Conservation (phyloP, 2,113 vertebrate species). For the Pituophis catenifer region DNA sequence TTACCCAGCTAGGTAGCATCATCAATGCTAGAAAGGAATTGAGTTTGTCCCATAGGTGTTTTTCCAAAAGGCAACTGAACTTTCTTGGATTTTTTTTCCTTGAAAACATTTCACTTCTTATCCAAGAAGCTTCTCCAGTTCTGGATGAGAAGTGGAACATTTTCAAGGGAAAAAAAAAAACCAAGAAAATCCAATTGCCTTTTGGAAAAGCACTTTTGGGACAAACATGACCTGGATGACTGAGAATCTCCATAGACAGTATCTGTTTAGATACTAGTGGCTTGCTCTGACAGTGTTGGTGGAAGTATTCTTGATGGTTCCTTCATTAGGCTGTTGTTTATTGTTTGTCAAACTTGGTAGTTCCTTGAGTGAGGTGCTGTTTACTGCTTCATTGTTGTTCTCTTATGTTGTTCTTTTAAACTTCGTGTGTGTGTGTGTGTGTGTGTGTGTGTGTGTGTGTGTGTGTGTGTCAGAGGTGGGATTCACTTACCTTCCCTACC, state of each 20-base stretch:
- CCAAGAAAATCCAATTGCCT: not conserved
- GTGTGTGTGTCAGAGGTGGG: no score
- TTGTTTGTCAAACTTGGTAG: not conserved
- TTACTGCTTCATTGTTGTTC: not conserved
- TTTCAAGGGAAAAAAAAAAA: not conserved
- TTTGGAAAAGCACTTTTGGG: not conserved
- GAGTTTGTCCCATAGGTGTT: not conserved
- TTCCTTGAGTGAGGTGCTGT: not conserved
- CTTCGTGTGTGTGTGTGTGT: not conserved
- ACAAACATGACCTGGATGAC: not conserved
- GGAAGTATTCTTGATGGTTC: not conserved
- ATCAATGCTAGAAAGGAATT: not conserved
- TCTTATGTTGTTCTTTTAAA: not conserved
- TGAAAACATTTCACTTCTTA: not conserved
- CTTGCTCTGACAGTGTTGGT: not conserved
- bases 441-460: no score
- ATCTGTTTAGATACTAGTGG: not conserved
- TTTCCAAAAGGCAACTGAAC: not conserved
- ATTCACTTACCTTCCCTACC: no score
- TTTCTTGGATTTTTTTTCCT: not conserved
- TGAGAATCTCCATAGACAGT: not conserved
- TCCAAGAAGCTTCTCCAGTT: not conserved
- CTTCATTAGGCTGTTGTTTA: not conserved
- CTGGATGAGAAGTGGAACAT: not conserved
- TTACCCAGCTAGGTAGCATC: not conserved